Base-by-base conservation (phyloP, 2,888 invertebrate genomes). In the Bellardia pandia region DNA sequence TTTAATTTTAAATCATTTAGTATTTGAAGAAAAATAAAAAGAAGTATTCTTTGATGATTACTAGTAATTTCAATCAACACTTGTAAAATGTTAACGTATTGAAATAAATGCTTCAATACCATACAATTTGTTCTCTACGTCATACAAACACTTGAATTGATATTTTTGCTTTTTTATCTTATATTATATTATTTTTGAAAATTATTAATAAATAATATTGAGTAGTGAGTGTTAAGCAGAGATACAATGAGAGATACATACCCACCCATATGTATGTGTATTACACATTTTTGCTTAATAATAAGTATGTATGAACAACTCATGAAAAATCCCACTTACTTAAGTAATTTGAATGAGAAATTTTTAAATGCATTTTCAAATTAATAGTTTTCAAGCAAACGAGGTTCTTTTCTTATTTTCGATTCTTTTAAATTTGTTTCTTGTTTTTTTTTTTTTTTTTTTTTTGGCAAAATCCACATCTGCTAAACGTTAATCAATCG, bases 11-110 rank as follows among this genome's bases (percentile, higher is more conserved):
- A 56, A 56, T 45, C 66, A 66, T 30, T 40, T 56, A 16, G 14
- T 40, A 58, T 56, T 42, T 11, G 42, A 45, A 0, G 40, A 69
- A 51, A 71, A 51, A 64, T 64, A 40, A 68, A 48, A 75, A 56
- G 58, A 72, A 78, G 74, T 37, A 82, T 48, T 48, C 60, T 84
- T 77, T 88, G 74, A 75, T 86, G 80, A 88, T 84, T 83, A 74
- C 56, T 75, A 78, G 58, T 40, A 74, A 82, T 86, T 62, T 76
- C 82, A 56, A 75, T 88, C 76, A 79, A 78, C 88, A 86, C 84
- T 82, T 82, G 58, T 72, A 77, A 83, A 75, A 69, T 69, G 60
- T 74, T 40, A 58, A 82, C 75, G n/a, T 69, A 60, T 74, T 62
- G 37, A 74, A 81, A 66, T 72, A 42, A 3, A 58, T 64, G 72